These are phyloP conservation scores for Psilopogon haemacephalus DNA, from an alignment of 2,113 vertebrate species.

Conservation along the genomic window DNA sequence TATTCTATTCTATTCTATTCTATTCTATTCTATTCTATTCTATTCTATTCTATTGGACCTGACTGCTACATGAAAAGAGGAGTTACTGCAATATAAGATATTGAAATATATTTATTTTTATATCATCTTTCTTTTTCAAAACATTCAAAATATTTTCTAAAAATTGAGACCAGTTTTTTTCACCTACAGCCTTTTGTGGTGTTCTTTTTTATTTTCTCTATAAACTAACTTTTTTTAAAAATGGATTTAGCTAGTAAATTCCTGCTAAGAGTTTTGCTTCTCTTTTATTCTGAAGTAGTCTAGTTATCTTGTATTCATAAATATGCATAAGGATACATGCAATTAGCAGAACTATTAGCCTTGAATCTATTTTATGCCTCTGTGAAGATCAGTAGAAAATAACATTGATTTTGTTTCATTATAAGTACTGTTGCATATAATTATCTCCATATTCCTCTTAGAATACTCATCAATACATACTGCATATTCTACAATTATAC, in stretches of 20 bases:
- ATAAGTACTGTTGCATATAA: conserved; percentile 11
- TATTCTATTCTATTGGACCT: too few species aligned
- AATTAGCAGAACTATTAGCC: conserved; percentile 57
- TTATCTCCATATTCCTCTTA: conserved; percentile 24
- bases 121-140: neutral
- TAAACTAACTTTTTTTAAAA: neutral
- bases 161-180: neutral
- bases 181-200: neutral
- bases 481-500: conserved; percentile 2
- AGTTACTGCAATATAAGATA: neutral
- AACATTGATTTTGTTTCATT: conserved; percentile 43
- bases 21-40: too few species aligned
- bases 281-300: neutral
- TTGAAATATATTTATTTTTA: neutral
- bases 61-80: neutral
- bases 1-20: too few species aligned
- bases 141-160: neutral
- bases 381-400: conserved; percentile 33
- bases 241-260: neutral
- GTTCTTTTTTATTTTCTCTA: neutral
- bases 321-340: neutral
- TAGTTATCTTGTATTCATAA: conserved; percentile 5
- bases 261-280: neutral
- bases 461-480: neutral
- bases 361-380: conserved; percentile 24